These are phyloP conservation scores for Argya squamiceps DNA, from an alignment of 2,797 vertebrate species.

Conservation along the genomic window DNA sequence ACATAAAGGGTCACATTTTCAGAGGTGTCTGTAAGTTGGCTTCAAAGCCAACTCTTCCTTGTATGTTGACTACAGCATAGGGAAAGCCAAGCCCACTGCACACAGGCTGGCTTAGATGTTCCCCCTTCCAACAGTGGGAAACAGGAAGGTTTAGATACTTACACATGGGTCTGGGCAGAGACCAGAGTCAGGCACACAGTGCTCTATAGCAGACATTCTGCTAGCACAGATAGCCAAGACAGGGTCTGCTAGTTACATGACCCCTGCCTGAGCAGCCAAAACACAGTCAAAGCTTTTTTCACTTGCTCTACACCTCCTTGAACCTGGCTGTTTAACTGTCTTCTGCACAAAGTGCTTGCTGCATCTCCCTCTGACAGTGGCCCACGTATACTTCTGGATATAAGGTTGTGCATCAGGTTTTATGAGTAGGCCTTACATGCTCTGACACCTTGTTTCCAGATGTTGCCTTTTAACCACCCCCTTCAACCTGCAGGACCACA, in stretches of 20 bases:
- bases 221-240: background rate
- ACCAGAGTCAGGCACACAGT: background rate
- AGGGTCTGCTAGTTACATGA: background rate
- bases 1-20: background rate
- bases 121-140: background rate
- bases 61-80: accelerated
- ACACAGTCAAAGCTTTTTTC: background rate
- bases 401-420: background rate
- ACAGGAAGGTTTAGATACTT: background rate
- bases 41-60: background rate
- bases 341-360: background rate
- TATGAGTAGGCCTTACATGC: background rate
- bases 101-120: background rate
- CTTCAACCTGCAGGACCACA: background rate
- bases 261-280: background rate
- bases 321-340: background rate
- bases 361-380: background rate
- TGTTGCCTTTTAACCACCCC: background rate
- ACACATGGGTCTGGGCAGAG: background rate
- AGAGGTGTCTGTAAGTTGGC: background rate
- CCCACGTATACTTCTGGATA: background rate
- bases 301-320: background rate
- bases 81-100: background rate
- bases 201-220: background rate
- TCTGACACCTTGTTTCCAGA: background rate